Evolutionary conservation across 53 echinoderm and acorn worm genomes (phyloP).

Genomic region (Temnopleurus reevesii): DNA sequence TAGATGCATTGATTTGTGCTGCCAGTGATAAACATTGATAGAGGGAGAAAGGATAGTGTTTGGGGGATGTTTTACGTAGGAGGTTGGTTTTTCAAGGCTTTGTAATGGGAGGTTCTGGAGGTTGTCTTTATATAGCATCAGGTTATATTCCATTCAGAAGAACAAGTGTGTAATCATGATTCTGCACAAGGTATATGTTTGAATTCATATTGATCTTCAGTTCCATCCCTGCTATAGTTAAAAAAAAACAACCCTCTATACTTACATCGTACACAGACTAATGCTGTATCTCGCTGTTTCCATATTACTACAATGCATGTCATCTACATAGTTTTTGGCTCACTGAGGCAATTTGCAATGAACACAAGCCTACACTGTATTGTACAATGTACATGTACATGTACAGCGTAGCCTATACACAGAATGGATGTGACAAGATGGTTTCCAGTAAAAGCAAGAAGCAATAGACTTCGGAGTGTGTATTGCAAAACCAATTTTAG

Average conservation of each 20-base stretch:
- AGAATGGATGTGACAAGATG: neutral
- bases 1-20: neutral
- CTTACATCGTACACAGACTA: no score
- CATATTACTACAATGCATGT: no score
- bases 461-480: no score
- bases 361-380: neutral
- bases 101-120: neutral
- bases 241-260: no score
- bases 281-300: no score
- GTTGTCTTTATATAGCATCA: neutral
- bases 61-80: neutral
- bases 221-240: no score
- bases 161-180: neutral
- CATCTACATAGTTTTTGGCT: no score
- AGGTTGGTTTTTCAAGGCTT: neutral
- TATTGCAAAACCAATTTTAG: no score
- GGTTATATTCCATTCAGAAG: neutral
- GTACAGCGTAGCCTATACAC: neutral
- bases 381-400: neutral
- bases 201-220: neutral
- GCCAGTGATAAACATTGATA: neutral
- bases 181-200: slow-evolving; percentile 13
- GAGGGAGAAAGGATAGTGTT: neutral
- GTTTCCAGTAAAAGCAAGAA: neutral
- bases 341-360: no score